Percentiles rank a stretch among this genome's conserved stretches.
phyloP scores from a whole-genome alignment of 2,113 vertebrate genomes.

The Columba janthina region DNA sequence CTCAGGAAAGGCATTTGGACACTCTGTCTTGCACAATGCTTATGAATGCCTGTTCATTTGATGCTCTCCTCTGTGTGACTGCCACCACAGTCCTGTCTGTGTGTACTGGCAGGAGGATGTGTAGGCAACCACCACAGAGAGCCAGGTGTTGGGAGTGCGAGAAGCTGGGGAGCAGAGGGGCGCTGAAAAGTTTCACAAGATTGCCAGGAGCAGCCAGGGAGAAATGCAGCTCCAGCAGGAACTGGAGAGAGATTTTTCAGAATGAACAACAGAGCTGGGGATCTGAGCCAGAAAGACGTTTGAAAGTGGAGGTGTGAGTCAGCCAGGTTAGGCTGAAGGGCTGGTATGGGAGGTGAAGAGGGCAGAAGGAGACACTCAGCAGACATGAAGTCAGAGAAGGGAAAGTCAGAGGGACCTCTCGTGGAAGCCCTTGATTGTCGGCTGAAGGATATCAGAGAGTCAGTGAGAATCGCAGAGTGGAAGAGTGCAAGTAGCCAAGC shows the following conservation, averaged over 20 bases:
- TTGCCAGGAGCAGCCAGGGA: not conserved
- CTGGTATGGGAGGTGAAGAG: not conserved
- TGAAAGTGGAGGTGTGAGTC: not conserved
- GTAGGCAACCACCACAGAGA: not conserved
- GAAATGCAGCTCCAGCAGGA: not conserved
- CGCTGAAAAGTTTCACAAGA: not conserved
- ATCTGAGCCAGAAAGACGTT: not conserved
- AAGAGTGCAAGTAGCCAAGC: not conserved
- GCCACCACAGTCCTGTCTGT: not conserved
- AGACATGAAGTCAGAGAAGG: not conserved
- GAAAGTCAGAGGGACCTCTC: not conserved
- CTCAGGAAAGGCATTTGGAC: not conserved
- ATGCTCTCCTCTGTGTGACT: not conserved
- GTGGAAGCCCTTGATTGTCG: not conserved
- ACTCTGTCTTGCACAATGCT: not conserved
- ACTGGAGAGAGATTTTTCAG: not conserved
- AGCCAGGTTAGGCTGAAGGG: not conserved
- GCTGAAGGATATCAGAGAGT: not conserved
- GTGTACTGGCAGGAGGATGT: rapidly evolving
- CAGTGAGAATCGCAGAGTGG: not conserved
- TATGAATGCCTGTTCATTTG: not conserved
- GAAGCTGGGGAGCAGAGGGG: not conserved
- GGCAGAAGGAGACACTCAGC: not conserved
- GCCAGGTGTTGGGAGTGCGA: rapidly evolving
- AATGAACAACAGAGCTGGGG: not conserved